Evolutionary conservation across 2,113 vertebrate genomes (phyloP).

Genomic region (Mus musculus): DNA sequence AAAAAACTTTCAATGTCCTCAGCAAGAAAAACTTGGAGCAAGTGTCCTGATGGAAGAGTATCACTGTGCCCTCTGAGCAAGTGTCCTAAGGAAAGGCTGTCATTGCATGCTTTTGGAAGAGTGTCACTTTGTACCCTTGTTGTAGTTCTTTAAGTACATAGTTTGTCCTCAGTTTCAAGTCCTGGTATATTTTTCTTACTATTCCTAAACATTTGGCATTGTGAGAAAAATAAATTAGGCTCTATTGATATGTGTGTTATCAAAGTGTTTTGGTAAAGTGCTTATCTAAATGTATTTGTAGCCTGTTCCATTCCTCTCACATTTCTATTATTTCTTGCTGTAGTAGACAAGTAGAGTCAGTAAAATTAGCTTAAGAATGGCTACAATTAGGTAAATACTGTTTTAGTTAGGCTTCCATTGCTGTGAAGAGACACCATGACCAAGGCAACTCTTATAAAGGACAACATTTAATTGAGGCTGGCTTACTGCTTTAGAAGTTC

Average conservation of each 20-base stretch:
- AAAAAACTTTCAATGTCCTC: background rate
- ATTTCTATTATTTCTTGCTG: background rate
- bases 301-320: background rate
- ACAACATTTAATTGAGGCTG: too few species aligned
- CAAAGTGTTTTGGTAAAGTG: background rate
- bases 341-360: background rate
- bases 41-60: background rate
- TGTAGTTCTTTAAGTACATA: background rate
- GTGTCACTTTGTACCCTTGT: background rate
- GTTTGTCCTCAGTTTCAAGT: background rate
- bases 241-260: background rate
- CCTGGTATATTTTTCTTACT: background rate
- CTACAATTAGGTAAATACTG: background rate
- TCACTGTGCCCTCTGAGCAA: background rate
- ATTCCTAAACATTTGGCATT: background rate
- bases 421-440: too few species aligned
- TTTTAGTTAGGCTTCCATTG: too few species aligned
- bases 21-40: background rate
- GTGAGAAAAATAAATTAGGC: background rate
- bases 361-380: background rate
- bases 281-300: background rate
- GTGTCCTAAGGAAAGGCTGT: background rate
- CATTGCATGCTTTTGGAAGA: background rate
- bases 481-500: too few species aligned
- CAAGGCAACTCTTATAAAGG: too few species aligned